A percentile compares a stretch with the other conserved stretches of the same genome.
Conservation (phyloP, 2,888 invertebrate genomes). For the Halictus quadricinctus region DNA sequence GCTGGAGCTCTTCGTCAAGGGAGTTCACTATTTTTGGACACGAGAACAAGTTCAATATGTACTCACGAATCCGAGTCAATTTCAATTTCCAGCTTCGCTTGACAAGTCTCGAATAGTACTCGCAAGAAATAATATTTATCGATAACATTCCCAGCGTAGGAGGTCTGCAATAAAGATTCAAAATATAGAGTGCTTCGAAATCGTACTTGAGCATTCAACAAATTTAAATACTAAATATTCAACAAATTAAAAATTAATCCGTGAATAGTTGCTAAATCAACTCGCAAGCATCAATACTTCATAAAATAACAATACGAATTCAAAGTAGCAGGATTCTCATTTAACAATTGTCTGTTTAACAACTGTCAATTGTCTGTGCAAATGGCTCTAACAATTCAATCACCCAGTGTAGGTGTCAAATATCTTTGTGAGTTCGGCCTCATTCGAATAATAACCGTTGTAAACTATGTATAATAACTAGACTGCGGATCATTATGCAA, state of each 20-base stretch:
- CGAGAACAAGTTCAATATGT: slow-evolving; percentile 4
- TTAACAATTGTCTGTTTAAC: too few relatives aligned
- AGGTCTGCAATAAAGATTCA: neutral
- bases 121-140: slow-evolving; percentile 3
- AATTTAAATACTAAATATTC: neutral
- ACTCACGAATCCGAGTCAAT: neutral
- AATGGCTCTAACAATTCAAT: too few relatives aligned
- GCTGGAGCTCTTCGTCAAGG: neutral
- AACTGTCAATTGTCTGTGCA: too few relatives aligned
- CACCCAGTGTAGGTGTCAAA: too few relatives aligned
- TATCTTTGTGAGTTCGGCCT: too few relatives aligned
- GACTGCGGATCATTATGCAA: too few relatives aligned
- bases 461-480: too few relatives aligned
- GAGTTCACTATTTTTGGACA: neutral
- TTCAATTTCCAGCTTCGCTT: neutral
- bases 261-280: neutral
- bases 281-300: neutral
- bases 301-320: neutral
- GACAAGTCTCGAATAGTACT: neutral
- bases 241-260: neutral
- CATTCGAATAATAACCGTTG: too few relatives aligned
- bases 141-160: neutral
- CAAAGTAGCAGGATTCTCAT: neutral
- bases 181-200: neutral
- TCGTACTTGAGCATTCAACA: neutral